Evolutionary conservation across 2,888 invertebrate species (phyloP).

Genomic region (Ophion ventricosus): DNA sequence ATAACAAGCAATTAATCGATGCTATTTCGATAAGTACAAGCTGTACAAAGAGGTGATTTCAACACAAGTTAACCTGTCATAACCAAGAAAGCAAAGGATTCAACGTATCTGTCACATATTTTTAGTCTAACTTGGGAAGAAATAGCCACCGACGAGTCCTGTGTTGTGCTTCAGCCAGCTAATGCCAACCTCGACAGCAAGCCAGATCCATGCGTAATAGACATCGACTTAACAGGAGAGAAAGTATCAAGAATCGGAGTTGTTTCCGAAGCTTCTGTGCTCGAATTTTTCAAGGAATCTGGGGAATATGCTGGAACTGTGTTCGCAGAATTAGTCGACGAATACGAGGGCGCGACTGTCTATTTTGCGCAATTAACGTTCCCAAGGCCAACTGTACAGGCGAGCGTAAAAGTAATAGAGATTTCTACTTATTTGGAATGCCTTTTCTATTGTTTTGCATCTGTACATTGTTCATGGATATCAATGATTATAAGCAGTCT

Average conservation of each 20-base stretch:
- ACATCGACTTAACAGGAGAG: conserved; percentile 77
- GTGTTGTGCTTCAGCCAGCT: conserved; percentile 74
- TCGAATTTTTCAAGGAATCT: conserved; percentile 83
- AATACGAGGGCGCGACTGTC: conserved; percentile 80
- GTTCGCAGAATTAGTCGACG: conserved; percentile 80
- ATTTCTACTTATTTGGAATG: not conserved
- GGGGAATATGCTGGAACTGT: conserved; percentile 82
- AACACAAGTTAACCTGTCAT: not conserved
- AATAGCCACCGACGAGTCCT: conserved; percentile 79
- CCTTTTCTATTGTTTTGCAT: not conserved
- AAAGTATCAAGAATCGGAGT: conserved; percentile 79
- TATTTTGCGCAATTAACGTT: conserved; percentile 79
- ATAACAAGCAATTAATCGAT: conserved; percentile 73
- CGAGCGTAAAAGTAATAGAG: conserved; percentile 77
- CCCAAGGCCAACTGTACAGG: conserved; percentile 77
- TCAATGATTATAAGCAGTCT: no score
- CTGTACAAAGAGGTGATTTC: conserved; percentile 70
- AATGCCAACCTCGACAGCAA: conserved; percentile 69
- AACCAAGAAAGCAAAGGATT: not conserved
- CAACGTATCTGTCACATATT: conserved; percentile 45
- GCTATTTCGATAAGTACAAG: conserved; percentile 71
- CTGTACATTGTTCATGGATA: not conserved
- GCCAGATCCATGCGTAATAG: conserved; percentile 75
- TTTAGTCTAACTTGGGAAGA: conserved; percentile 80
- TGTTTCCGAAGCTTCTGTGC: conserved; percentile 82